Percentiles rank a stretch among this genome's conserved stretches.
phyloP scores from a whole-genome alignment of 2,888 invertebrate species.

The Lycaena phlaeas region DNA sequence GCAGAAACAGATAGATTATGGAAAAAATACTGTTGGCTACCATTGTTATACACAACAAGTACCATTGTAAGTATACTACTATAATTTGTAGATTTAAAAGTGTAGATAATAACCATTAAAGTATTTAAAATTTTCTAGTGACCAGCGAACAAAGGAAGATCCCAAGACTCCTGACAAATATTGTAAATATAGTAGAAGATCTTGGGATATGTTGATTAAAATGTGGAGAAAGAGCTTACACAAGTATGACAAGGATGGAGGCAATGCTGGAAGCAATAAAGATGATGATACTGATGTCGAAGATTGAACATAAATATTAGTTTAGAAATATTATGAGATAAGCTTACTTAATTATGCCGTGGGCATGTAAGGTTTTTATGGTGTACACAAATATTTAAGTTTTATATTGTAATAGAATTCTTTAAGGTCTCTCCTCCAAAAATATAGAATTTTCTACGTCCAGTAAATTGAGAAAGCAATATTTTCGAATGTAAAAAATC shows the following conservation, averaged over 20 bases:
- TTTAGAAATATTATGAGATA: neutral
- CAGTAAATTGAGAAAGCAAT: too few relatives aligned
- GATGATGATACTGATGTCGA: conserved; percentile 20
- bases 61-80: conserved; percentile 74
- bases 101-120: neutral
- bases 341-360: neutral
- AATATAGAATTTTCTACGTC: too few relatives aligned
- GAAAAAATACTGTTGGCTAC: conserved; percentile 93
- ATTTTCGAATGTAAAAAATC: too few relatives aligned
- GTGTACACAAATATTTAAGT: neutral
- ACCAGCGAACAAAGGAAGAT: conserved; percentile 78
- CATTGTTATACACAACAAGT: conserved; percentile 80
- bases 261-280: conserved; percentile 12
- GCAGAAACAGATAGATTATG: conserved; percentile 96
- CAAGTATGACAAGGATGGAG: conserved; percentile 76
- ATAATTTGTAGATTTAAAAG: neutral
- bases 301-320: conserved; percentile 15
- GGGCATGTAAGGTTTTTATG: neutral
- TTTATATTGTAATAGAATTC: neutral
- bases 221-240: conserved; percentile 91
- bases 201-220: conserved; percentile 92
- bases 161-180: conserved; percentile 93
- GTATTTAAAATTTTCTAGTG: conserved; percentile 50
- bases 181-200: conserved; percentile 89
- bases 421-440: too few relatives aligned